Conservation (phyloP, 2,113 vertebrate genomes). For the Bujurquina vittata region DNA sequence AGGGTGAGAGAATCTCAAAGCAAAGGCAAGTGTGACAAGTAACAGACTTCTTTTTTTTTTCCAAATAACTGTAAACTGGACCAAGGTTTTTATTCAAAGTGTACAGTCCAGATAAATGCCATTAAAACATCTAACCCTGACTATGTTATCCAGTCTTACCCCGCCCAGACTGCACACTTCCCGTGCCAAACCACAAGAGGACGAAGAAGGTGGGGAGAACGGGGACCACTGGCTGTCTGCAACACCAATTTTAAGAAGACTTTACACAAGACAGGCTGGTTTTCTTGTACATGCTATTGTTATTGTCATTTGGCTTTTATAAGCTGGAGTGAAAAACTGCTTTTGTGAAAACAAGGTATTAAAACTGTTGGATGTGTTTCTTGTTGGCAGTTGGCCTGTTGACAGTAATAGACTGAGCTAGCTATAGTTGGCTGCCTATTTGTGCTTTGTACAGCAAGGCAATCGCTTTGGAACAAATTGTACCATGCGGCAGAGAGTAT, state of each 20-base stretch:
- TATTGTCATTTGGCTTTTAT: conserved; percentile 74
- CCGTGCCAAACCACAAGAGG: conserved; percentile 65
- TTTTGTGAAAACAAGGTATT: conserved; percentile 79
- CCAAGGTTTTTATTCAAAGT: conserved; percentile 12
- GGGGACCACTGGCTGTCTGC: conserved; percentile 34
- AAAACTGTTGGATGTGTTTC: conserved; percentile 74
- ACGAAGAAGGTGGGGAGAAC: conserved; percentile 52
- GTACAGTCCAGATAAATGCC: conserved; percentile 27
- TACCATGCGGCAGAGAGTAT: conserved; percentile 62
- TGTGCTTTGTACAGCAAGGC: conserved; percentile 66
- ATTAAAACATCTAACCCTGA: conserved; percentile 51
- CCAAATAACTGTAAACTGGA: conserved; percentile 19
- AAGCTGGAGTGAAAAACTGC: conserved; percentile 67
- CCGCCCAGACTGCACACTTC: conserved; percentile 38
- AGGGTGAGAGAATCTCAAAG: conserved; percentile 27
- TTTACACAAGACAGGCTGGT: conserved; percentile 56
- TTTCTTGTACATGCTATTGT: conserved; percentile 69
- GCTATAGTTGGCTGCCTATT: conserved; percentile 69
- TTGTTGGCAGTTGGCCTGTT: conserved; percentile 70
- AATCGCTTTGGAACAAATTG: conserved; percentile 74
- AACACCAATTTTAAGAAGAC: conserved; percentile 62
- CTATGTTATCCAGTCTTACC: conserved; percentile 37
- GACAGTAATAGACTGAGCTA: conserved; percentile 62
- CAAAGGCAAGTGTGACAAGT: conserved; percentile 22
- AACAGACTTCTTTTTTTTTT: conserved; percentile 19